Conservation (phyloP, 64 coral and sea anemone species). For the Actinia tenebrosa region DNA sequence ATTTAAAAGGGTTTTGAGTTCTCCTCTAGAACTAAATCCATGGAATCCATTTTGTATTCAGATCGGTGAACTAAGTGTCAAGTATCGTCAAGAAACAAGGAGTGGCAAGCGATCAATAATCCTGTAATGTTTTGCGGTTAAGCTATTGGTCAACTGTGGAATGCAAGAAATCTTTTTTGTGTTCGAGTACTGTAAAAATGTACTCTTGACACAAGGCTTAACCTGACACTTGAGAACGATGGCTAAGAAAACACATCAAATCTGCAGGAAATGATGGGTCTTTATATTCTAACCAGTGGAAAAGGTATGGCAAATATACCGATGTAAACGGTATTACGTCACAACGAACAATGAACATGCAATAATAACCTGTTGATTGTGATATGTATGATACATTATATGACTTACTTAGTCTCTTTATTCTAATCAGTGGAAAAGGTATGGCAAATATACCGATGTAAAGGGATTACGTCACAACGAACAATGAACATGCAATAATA, state of each 20-base stretch:
- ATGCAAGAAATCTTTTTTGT: slow-evolving; percentile 25
- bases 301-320: not conserved
- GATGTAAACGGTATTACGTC: not conserved
- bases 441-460: not conserved
- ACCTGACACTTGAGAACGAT: not conserved
- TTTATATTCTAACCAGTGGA: not conserved
- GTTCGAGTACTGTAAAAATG: not conserved
- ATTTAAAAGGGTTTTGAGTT: not conserved
- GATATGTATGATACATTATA: too few relatives aligned
- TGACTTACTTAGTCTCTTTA: too few relatives aligned
- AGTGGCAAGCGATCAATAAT: not conserved
- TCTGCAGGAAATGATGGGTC: not conserved
- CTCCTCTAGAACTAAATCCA: not conserved
- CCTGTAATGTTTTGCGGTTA: slow-evolving; percentile 5
- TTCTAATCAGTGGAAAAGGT: not conserved
- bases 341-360: too few relatives aligned
- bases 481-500: too few relatives aligned
- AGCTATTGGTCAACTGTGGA: not conserved
- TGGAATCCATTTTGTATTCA: not conserved
- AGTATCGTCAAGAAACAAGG: not conserved
- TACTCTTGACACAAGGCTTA: slow-evolving; percentile 11
- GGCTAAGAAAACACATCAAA: slow-evolving; percentile 5
- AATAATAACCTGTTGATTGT: too few relatives aligned
- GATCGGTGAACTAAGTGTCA: not conserved
- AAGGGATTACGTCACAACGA: not conserved